Conservation (phyloP, 1,140 invertebrate genomes). For the fruit fly (Drosophila melanogaster) region DNA sequence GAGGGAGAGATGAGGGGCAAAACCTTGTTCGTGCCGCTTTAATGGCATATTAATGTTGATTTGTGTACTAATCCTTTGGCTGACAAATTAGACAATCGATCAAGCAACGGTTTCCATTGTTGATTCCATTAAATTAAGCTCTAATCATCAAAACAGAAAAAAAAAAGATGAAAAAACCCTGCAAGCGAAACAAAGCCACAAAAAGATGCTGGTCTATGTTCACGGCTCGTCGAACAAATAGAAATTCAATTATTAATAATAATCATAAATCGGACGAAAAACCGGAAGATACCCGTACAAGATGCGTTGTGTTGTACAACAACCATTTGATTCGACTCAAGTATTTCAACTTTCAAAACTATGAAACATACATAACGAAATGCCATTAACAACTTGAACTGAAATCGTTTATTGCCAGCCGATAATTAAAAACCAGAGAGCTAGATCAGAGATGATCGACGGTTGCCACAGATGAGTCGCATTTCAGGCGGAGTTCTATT, state of each 20-base stretch:
- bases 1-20: slow-evolving; percentile 4
- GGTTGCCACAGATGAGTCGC: slow-evolving; percentile 24
- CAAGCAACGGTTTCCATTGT: slow-evolving; percentile 60
- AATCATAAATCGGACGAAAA: slow-evolving; percentile 64
- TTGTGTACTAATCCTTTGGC: slow-evolving; percentile 52
- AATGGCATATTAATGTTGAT: slow-evolving; percentile 76
- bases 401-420: slow-evolving; percentile 55
- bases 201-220: slow-evolving; percentile 67
- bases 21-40: slow-evolving; percentile 65
- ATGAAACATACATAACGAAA: slow-evolving; percentile 52
- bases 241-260: slow-evolving; percentile 69
- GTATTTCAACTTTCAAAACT: slow-evolving; percentile 80
- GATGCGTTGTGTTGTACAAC: slow-evolving; percentile 31
- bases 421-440: slow-evolving; percentile 55
- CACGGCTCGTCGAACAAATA: slow-evolving; percentile 60
- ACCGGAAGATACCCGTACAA: slow-evolving; percentile 70
- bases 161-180: slow-evolving; percentile 24
- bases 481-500: slow-evolving; percentile 20
- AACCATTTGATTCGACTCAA: slow-evolving; percentile 62
- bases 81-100: slow-evolving; percentile 79
- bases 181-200: slow-evolving; percentile 25
- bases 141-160: slow-evolving; percentile 23
- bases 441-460: slow-evolving; percentile 32
- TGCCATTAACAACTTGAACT: slow-evolving; percentile 56
- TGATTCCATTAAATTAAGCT: slow-evolving; percentile 56